Evolutionary conservation across 2,888 invertebrate genomes (phyloP), one percentile per base, ranked within the genome.

Genomic region (Autographa gamma): DNA sequence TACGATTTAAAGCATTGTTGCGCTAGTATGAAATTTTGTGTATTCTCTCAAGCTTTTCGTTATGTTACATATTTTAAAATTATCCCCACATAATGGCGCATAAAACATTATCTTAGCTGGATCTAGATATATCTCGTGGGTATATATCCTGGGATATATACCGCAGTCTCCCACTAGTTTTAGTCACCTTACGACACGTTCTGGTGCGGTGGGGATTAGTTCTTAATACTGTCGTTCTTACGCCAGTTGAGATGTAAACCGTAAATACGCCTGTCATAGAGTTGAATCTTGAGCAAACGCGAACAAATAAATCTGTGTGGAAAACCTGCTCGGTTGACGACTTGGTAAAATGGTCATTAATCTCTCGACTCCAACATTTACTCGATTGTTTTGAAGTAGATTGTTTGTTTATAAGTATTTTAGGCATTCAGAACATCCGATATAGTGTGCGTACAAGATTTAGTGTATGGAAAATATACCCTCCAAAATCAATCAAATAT

Each of bases 311-410:
- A 83, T 77, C 74, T 73, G 68, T 72, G 74, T 65, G 61, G 79
- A 82, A 81, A 74, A 81, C 75, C 73, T 75, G 68, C 69, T 79
- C 66, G 69, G 74, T 83, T 79, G 83, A 83, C 74, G 76, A 81
- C 76, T 83, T 72, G 76, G 71, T 83, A 73, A 77, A 81, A 81
- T 76, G 64, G 73, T 82, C 81, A 81, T 83, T 83, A 81, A 83
- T 83, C 80, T 83, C 72, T 75, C 66, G 66, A 70, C 70, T 67
- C 56, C 66, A 71, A 76, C 71, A 76, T 73, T 75, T 72, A 76
- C 71, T 76, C 70, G 61, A 77, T 80, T 80, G 71, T 83, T 81
- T 71, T 62, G 69, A 70, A 71, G 65, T 19, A 58, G 61, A 76
- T 62, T 80, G 71, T 77, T 73, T 75, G 69, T 70, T 76, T 72